Evolutionary conservation across 1,140 invertebrate species (phyloP).

Genomic region (Coenobita brevimanus): DNA sequence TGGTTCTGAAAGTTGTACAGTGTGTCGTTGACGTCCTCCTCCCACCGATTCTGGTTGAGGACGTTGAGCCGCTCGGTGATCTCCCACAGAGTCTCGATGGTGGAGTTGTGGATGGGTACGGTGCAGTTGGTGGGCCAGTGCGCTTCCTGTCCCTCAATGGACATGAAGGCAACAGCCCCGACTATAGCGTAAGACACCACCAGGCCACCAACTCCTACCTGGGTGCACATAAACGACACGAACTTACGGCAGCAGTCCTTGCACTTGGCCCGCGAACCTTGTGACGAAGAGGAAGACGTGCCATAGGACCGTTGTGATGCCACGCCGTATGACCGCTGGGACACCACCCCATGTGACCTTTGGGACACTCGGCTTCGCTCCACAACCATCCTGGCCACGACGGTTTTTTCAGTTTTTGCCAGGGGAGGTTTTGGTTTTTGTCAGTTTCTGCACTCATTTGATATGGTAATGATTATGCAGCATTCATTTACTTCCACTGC

Average conservation of each 20-base stretch:
- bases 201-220: conserved; percentile 93
- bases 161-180: conserved; percentile 93
- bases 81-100: conserved; percentile 82
- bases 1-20: conserved; percentile 81
- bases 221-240: conserved; percentile 91
- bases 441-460: no score
- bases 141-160: conserved; percentile 83
- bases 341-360: conserved; percentile 62
- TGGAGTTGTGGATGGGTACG: conserved; percentile 74
- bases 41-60: conserved; percentile 84
- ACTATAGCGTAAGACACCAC: conserved; percentile 96
- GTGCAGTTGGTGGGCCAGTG: conserved; percentile 77
- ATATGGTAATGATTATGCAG: no score
- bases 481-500: no score
- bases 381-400: conserved; percentile 35
- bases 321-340: conserved; percentile 69
- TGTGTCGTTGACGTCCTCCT: conserved; percentile 79
- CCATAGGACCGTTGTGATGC: conserved; percentile 79
- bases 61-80: conserved; percentile 83
- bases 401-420: not conserved
- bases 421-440: not conserved
- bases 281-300: conserved; percentile 79
- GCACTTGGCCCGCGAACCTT: conserved; percentile 58
- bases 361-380: conserved; percentile 70
- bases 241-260: conserved; percentile 89